phyloP scores from a whole-genome alignment of 2,888 invertebrate species.

The Caenorhabditis wallacei region DNA sequence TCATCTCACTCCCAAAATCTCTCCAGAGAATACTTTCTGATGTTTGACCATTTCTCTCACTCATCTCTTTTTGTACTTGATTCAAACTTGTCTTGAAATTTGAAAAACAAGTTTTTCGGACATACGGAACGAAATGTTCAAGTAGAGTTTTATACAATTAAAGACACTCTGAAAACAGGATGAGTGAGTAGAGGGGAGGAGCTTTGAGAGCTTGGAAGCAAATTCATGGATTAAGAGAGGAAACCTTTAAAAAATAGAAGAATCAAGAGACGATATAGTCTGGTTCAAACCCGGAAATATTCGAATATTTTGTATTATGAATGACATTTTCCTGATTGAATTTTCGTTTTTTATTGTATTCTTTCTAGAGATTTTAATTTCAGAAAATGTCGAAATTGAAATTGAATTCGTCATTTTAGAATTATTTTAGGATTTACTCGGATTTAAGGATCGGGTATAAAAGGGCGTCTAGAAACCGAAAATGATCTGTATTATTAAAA shows the following conservation, averaged over 20 bases:
- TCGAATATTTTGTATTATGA: background rate
- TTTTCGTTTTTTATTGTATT: background rate
- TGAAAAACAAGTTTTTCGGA: constrained; percentile 33
- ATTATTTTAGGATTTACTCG: background rate
- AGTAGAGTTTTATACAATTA: constrained; percentile 33
- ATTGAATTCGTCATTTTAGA: background rate
- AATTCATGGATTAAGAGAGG: constrained; percentile 20
- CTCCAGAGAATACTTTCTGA: constrained; percentile 41
- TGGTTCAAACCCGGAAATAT: background rate
- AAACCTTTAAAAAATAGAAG: constrained; percentile 33
- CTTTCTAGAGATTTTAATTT: background rate
- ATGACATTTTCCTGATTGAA: background rate
- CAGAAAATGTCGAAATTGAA: background rate
- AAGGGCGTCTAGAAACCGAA: no score
- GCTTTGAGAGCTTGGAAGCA: background rate
- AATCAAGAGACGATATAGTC: constrained; percentile 8
- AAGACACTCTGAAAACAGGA: constrained; percentile 22
- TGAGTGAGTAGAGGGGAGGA: constrained; percentile 27
- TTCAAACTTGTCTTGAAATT: constrained; percentile 39
- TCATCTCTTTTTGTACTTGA: constrained; percentile 40
- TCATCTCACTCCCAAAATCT: constrained; percentile 2
- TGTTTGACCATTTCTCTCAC: constrained; percentile 34
- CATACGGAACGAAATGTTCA: constrained; percentile 14
- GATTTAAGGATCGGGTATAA: no score
- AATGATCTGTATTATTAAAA: no score